Evolutionary conservation across 2,888 invertebrate species (phyloP).

Genomic region (Sinodicranocentrus sp.): DNA sequence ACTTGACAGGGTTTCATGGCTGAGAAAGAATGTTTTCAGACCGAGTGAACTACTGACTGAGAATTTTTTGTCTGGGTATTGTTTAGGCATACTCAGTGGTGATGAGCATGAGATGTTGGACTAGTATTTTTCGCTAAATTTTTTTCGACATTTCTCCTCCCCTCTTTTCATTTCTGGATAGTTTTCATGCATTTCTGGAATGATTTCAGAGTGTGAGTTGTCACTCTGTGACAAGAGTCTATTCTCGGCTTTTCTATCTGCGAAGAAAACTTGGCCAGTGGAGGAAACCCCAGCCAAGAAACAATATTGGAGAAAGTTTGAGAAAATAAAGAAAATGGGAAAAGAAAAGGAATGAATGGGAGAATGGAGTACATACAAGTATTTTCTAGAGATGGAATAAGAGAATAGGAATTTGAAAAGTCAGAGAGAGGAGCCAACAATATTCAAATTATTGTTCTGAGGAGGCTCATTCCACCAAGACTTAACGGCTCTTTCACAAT

Average conservation of each 20-base stretch:
- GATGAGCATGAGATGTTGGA: not conserved
- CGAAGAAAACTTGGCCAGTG: constrained; percentile 46
- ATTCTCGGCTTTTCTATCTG: not conserved
- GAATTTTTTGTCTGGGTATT: not conserved
- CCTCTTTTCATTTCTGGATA: not conserved
- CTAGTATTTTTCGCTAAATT: not conserved
- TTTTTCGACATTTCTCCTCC: not conserved
- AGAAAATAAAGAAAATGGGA: constrained; percentile 8
- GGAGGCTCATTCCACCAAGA: constrained; percentile 61
- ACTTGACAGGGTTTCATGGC: constrained; percentile 11
- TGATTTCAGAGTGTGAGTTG: constrained; percentile 20
- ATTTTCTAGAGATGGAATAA: constrained; percentile 8
- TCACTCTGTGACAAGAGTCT: constrained; percentile 37
- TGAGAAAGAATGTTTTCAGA: constrained; percentile 9
- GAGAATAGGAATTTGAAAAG: constrained; percentile 3
- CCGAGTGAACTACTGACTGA: constrained; percentile 45
- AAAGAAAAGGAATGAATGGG: constrained; percentile 10
- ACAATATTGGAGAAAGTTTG: constrained; percentile 35
- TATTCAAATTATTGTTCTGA: constrained; percentile 72
- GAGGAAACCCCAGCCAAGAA: constrained; percentile 14
- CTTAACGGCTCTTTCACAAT: constrained; percentile 63
- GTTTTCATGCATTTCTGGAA: constrained; percentile 22
- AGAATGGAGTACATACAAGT: not conserved
- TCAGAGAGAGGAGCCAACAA: constrained; percentile 63
- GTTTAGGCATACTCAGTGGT: not conserved